These are phyloP conservation scores for Mylabris sibirica DNA, from an alignment of 2,888 invertebrate species.

Conservation along the genomic window DNA sequence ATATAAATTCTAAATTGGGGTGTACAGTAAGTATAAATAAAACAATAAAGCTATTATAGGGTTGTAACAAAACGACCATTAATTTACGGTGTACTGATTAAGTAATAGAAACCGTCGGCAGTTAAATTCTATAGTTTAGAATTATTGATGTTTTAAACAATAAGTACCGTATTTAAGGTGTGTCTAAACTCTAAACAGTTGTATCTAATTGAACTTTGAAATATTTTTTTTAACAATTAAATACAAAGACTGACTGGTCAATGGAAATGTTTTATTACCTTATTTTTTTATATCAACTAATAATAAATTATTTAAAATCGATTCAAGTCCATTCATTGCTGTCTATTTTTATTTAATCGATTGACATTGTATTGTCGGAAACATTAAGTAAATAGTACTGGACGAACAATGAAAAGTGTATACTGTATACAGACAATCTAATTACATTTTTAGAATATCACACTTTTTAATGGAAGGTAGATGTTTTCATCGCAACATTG, in stretches of 20 bases:
- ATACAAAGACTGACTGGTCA: not conserved
- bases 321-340: not conserved
- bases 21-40: not conserved
- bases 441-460: not conserved
- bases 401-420: not conserved
- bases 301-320: not conserved
- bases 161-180: not conserved
- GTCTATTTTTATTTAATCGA: constrained; percentile 9
- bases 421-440: not conserved
- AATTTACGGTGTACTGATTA: not conserved
- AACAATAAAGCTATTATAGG: not conserved
- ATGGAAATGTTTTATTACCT: not conserved
- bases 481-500: not conserved
- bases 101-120: not conserved
- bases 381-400: not conserved
- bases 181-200: not conserved
- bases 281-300: not conserved
- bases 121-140: not conserved
- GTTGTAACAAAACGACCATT: not conserved
- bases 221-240: not conserved
- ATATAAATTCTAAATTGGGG: not conserved
- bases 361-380: not conserved
- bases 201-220: not conserved
- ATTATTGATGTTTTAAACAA: not conserved
- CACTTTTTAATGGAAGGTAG: not conserved